Evolutionary conservation across 2,797 vertebrate genomes (phyloP).

Genomic region (Phataginus tetradactyla): DNA sequence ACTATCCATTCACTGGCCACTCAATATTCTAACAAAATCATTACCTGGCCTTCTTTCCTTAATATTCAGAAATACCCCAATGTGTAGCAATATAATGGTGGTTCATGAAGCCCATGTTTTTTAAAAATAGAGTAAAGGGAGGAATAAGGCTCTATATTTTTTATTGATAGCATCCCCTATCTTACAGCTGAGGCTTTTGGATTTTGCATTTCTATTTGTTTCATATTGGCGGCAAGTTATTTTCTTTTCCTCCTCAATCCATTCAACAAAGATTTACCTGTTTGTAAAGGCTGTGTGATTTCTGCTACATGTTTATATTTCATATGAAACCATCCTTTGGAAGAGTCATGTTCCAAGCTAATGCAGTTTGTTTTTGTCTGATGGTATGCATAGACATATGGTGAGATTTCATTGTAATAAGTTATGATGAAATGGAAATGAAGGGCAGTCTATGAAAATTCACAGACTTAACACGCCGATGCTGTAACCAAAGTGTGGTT

Average conservation of each 20-base stretch:
- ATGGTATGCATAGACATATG: not conserved
- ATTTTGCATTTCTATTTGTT: slow-evolving; percentile 44
- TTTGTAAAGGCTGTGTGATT: not conserved
- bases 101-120: not conserved
- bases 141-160: not conserved
- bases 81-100: not conserved
- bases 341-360: not conserved
- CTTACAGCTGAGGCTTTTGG: not conserved
- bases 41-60: not conserved
- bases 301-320: not conserved
- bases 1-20: not conserved
- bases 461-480: not conserved
- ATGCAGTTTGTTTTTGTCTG: not conserved
- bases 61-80: not conserved
- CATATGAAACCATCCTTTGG: not conserved
- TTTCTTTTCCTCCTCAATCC: slow-evolving; percentile 13
- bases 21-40: not conserved
- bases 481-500: not conserved
- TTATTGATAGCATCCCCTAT: not conserved
- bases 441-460: not conserved
- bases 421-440: not conserved
- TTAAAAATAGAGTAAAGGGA: not conserved
- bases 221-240: not conserved
- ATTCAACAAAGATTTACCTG: slow-evolving; percentile 1
- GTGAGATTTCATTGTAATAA: not conserved